A percentile compares a stretch with the other conserved stretches of the same genome.
Evolutionary conservation across 2,888 invertebrate species (phyloP).

Genomic region (Drosophila cognata): DNA sequence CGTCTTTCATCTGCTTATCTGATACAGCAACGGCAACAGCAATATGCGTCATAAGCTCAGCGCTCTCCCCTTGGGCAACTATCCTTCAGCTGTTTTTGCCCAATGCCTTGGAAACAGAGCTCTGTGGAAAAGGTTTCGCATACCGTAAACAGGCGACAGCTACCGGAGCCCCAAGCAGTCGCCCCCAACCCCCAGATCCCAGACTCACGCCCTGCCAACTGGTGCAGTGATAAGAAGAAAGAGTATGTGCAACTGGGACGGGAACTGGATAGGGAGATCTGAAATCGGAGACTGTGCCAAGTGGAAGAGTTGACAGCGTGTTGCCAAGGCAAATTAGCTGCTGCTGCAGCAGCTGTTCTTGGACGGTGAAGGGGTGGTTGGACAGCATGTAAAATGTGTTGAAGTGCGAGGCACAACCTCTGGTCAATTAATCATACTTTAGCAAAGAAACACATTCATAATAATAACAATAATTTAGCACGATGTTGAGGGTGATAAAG

Average conservation of each 20-base stretch:
- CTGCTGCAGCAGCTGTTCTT: neutral
- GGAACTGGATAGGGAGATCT: constrained; percentile 2
- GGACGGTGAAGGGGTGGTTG: neutral
- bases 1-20: constrained; percentile 14
- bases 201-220: neutral
- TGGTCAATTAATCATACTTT: constrained; percentile 72
- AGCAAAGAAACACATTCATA: constrained; percentile 61
- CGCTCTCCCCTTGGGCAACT: neutral
- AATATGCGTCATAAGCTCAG: constrained; percentile 1
- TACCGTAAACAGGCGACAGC: constrained; percentile 21
- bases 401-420: constrained; percentile 51
- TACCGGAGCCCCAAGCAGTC: neutral
- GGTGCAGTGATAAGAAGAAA: constrained; percentile 32
- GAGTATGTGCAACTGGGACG: neutral
- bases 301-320: constrained; percentile 21
- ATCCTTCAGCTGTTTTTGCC: neutral
- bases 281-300: constrained; percentile 35
- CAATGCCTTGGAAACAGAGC: constrained; percentile 25
- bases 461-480: constrained; percentile 75
- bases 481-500: constrained; percentile 17
- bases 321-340: constrained; percentile 41
- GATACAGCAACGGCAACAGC: constrained; percentile 2
- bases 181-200: neutral
- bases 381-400: constrained; percentile 45
- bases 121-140: constrained; percentile 29